Evolutionary conservation across 1,140 invertebrate genomes (phyloP).

Genomic region (Saccostrea cuccullata): DNA sequence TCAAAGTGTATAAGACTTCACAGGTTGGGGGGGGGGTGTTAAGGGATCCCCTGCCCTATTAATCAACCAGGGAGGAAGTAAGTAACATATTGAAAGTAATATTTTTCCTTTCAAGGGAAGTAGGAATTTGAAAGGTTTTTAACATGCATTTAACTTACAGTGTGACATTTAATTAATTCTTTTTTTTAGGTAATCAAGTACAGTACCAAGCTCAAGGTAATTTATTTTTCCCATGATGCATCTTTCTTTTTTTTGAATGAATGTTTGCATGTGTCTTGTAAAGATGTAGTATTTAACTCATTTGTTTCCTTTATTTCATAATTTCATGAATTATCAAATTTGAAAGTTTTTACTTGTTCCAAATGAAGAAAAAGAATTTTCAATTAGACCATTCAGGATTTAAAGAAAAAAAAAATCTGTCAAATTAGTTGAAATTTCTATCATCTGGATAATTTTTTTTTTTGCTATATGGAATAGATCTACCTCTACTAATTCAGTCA

Average conservation of each 20-base stretch:
- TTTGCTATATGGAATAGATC: background rate
- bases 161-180: background rate
- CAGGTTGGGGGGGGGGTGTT: no score
- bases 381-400: background rate
- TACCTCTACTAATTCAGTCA: background rate
- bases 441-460: background rate
- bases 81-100: no score
- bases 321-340: no score
- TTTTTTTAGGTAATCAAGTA: background rate
- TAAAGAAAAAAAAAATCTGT: background rate
- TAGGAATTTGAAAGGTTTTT: no score
- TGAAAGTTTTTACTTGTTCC: background rate
- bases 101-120: no score
- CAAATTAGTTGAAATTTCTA: background rate
- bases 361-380: background rate
- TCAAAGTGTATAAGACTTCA: no score
- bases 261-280: slow-evolving; percentile 4
- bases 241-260: background rate
- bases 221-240: background rate
- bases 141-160: no score
- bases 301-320: background rate
- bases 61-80: no score
- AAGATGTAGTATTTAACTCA: slow-evolving; percentile 4
- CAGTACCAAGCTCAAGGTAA: slow-evolving; percentile 21
- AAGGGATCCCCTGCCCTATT: no score